Evolutionary conservation across 1,140 invertebrate species (phyloP), one percentile per base, ranked within the genome.

Genomic region (Hesperophylax magnus): DNA sequence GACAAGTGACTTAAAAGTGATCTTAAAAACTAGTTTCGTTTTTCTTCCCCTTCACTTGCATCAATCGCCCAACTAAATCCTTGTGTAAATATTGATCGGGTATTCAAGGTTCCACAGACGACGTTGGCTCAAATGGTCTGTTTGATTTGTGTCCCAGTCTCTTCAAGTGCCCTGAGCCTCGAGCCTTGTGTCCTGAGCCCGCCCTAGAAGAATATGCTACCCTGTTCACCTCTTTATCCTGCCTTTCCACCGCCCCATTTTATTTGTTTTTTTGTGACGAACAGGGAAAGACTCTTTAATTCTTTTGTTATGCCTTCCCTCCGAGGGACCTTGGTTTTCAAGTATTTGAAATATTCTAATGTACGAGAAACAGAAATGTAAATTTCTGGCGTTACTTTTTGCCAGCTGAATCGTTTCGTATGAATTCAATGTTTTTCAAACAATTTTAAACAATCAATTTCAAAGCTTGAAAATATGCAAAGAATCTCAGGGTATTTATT

Each of bases 181-280:
- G 39, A 14, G 39, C 39, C 39, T 47, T 47, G 11, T 47, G 11
- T 8, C 20, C 52, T 18, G 20, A n/a, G 47, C 27, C 39, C 11
- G 39, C 39, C 39, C 39, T 47, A 47, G 39, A 47, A 47, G 34
- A 72, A 20, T 18, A 54, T 54, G 39, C 69, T 22, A 24, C 27
- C 52, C 47, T 53, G 20, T 53, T 54, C 69, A 67, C n/a, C 22
- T 67, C 63, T 22, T 67, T 47, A 47, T 47, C 11, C 9, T 14
- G 18, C 27, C 27, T 24, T 72, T 54, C 18, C 27, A 31, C 69
- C 69, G 47, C 69, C 22, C 27, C 52, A 72, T 53, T 56, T 53
- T 72, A 54, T 72, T 72, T 72, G 69, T 52, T 72, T 52, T 72
- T 69, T 72, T 67, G 63, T 67, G 63, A 67, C 58, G 58, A 61